These are phyloP conservation scores for Tupaia chinensis DNA, from an alignment of 2,113 vertebrate species.

Conservation along the genomic window DNA sequence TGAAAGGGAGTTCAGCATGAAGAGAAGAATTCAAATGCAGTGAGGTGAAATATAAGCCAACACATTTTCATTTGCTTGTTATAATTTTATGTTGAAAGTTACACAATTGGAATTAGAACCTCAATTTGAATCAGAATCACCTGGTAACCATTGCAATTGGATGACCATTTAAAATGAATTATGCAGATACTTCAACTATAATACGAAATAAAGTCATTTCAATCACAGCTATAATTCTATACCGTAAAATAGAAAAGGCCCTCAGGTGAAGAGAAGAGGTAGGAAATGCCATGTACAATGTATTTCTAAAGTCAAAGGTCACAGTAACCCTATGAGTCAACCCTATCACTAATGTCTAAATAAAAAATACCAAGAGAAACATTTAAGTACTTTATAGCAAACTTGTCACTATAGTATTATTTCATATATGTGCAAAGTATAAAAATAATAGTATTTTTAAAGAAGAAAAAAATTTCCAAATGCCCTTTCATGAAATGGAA, in stretches of 20 bases:
- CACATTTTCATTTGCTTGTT: not conserved
- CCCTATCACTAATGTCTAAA: not conserved
- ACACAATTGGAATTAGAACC: not conserved
- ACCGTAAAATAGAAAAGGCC: not conserved
- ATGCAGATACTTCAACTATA: not conserved
- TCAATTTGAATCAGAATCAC: conserved; percentile 37
- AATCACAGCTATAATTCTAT: not conserved
- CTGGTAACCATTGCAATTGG: not conserved
- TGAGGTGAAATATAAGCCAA: not conserved
- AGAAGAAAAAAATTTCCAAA: conserved; percentile 55
- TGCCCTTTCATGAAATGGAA: conserved; percentile 52
- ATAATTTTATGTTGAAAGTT: conserved; percentile 9
- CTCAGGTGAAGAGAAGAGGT: too few relatives aligned
- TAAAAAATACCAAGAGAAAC: not conserved
- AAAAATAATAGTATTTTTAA: not conserved
- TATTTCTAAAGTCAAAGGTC: not conserved
- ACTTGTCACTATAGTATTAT: not conserved
- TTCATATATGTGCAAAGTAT: not conserved
- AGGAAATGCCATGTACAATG: not conserved
- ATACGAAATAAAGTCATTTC: not conserved
- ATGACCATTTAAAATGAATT: not conserved
- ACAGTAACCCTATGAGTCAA: not conserved
- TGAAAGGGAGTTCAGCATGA: not conserved
- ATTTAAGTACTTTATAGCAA: not conserved
- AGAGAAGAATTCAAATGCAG: not conserved